These are phyloP conservation scores for Brenthis daphne DNA, from an alignment of 2,888 invertebrate genomes.

Conservation along the genomic window DNA sequence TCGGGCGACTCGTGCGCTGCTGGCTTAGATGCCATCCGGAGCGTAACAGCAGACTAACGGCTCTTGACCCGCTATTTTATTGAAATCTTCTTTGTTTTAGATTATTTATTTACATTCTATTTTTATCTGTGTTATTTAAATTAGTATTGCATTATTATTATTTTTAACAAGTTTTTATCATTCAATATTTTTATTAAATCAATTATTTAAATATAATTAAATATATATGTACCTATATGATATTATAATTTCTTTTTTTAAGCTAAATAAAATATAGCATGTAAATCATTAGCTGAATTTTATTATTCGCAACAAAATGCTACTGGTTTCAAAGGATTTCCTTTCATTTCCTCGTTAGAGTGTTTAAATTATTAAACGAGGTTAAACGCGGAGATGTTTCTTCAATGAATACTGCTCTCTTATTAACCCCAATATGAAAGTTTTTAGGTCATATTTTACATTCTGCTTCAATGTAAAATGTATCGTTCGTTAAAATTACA, in stretches of 20 bases:
- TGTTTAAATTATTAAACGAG: constrained; percentile 29
- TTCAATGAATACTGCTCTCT: constrained; percentile 26
- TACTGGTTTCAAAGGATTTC: constrained; percentile 32
- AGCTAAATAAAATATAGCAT: too few relatives aligned
- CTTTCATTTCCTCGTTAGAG: constrained; percentile 24
- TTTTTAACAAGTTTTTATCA: neutral
- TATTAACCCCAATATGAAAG: constrained; percentile 32
- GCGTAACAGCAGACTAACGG: constrained; percentile 54
- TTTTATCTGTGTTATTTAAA: too few relatives aligned
- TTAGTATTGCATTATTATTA: too few relatives aligned
- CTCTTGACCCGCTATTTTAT: constrained; percentile 44
- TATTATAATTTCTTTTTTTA: too few relatives aligned
- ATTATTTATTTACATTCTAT: neutral
- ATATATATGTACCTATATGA: too few relatives aligned
- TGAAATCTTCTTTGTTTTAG: constrained; percentile 12
- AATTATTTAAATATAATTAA: neutral
- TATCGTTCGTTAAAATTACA: neutral
- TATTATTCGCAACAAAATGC: constrained; percentile 9
- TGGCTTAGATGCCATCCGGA: constrained; percentile 49
- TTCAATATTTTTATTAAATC: neutral
- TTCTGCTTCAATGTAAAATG: constrained; percentile 6
- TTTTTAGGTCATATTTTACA: constrained; percentile 18
- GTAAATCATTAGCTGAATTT: constrained; percentile 8
- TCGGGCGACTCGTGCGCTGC: constrained; percentile 62
- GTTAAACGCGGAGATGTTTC: constrained; percentile 30